These are phyloP conservation scores for Microtus oregoni DNA, from an alignment of 2,113 vertebrate species.

Conservation along the genomic window DNA sequence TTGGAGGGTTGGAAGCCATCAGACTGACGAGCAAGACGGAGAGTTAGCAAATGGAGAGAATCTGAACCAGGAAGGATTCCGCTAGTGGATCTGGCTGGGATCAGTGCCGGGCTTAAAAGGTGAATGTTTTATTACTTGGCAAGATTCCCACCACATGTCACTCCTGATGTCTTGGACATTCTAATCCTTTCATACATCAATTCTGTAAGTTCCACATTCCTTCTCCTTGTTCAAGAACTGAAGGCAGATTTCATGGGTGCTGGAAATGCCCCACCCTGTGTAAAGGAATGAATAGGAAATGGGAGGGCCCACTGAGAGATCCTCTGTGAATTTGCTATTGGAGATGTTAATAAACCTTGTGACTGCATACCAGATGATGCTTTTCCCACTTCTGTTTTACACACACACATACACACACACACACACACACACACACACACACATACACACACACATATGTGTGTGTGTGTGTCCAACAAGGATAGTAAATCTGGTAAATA, in stretches of 20 bases:
- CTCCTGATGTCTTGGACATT: constrained; percentile 64
- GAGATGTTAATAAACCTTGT: neutral
- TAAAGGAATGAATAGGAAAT: constrained; percentile 45
- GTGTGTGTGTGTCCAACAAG: neutral
- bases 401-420: too few relatives aligned
- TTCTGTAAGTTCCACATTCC: constrained; percentile 64
- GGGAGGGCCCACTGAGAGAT: neutral
- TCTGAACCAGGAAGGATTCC: constrained; percentile 70
- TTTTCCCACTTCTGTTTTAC: neutral
- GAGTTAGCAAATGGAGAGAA: constrained; percentile 68
- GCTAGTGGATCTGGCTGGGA: constrained; percentile 72
- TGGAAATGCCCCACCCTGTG: constrained; percentile 6
- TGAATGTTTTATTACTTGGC: constrained; percentile 78
- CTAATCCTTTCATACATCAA: constrained; percentile 58
- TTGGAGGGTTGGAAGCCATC: constrained; percentile 68
- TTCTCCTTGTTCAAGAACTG: constrained; percentile 52
- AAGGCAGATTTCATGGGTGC: constrained; percentile 32
- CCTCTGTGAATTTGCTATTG: constrained; percentile 20
- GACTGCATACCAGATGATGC: neutral
- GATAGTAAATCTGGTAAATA: neutral
- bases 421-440: too few relatives aligned
- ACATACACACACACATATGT: too few relatives aligned
- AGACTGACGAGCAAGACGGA: constrained; percentile 68
- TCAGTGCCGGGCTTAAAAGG: constrained; percentile 68
- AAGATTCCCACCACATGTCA: constrained; percentile 67